These are phyloP conservation scores for Babylonia areolata DNA, from an alignment of 1,140 invertebrate species.

Conservation along the genomic window DNA sequence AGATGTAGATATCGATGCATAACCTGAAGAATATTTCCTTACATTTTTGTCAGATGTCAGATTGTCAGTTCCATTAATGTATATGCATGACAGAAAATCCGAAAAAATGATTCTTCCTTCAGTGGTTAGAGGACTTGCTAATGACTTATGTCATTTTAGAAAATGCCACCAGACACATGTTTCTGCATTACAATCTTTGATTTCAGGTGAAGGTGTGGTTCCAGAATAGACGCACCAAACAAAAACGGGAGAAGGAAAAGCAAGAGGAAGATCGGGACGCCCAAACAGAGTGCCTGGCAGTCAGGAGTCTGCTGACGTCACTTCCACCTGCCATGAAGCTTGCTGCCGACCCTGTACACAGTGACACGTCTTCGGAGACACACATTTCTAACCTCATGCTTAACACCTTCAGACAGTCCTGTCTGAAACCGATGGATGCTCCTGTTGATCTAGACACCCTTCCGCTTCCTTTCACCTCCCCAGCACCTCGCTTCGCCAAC, in stretches of 20 bases:
- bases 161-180: too few relatives aligned
- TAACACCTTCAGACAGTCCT: neutral
- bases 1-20: too few relatives aligned
- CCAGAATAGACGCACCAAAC: constrained; percentile 79
- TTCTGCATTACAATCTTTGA: neutral
- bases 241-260: constrained; percentile 71
- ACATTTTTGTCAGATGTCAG: too few relatives aligned
- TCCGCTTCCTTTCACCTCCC: neutral
- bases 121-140: neutral
- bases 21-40: too few relatives aligned
- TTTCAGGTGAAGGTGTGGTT: constrained; percentile 80
- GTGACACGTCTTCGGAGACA: neutral
- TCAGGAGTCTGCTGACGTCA: constrained; percentile 57
- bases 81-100: too few relatives aligned
- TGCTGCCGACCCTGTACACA: neutral
- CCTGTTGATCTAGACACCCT: neutral
- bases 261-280: constrained; percentile 58
- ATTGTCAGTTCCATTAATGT: too few relatives aligned
- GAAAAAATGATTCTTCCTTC: neutral
- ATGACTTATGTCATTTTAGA: too few relatives aligned
- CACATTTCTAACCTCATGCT: neutral
- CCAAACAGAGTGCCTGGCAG: constrained; percentile 62
- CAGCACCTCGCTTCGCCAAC: neutral
- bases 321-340: neutral
- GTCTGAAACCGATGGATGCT: neutral